Percentiles rank a stretch among this genome's conserved stretches.
Evolutionary conservation across 2,888 invertebrate genomes (phyloP).

Genomic region (Gymnosoma rotundatum): DNA sequence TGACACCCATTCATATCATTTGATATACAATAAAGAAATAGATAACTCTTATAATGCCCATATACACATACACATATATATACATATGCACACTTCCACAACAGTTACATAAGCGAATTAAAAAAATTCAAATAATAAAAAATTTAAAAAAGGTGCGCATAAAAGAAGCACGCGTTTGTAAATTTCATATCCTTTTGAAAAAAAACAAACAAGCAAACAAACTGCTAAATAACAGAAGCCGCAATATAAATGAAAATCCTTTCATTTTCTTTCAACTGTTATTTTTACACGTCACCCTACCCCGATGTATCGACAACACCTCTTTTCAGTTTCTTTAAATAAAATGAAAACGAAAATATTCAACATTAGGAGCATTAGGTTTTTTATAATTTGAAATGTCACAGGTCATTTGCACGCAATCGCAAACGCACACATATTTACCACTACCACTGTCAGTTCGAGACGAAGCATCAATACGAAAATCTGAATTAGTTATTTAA

Average conservation of each 20-base stretch:
- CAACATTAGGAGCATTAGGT: slow-evolving; percentile 16
- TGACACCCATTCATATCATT: slow-evolving; percentile 54
- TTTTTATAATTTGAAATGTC: slow-evolving; percentile 45
- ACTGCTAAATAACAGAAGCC: slow-evolving; percentile 18
- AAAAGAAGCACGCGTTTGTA: slow-evolving; percentile 62
- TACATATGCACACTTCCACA: background rate
- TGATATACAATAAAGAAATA: slow-evolving; percentile 32
- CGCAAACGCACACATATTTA: slow-evolving; percentile 10
- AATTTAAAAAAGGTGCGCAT: slow-evolving; percentile 57
- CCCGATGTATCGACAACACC: slow-evolving; percentile 51
- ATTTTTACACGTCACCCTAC: slow-evolving; percentile 22
- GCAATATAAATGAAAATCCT: slow-evolving; percentile 41
- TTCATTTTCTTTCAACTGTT: slow-evolving; percentile 45
- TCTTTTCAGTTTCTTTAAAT: slow-evolving; percentile 35
- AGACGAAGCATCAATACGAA: slow-evolving; percentile 10
- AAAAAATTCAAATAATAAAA: slow-evolving; percentile 10
- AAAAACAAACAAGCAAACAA: slow-evolving; percentile 21
- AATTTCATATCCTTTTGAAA: slow-evolving; percentile 52
- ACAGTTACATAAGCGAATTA: background rate
- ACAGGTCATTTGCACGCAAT: slow-evolving; percentile 27
- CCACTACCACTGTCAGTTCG: background rate
- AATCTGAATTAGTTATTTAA: slow-evolving; percentile 29
- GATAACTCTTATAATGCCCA: slow-evolving; percentile 40
- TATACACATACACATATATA: slow-evolving; percentile 3
- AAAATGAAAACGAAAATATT: slow-evolving; percentile 34